Conservation (phyloP, 2,113 vertebrate species). For the Apodemus sylvaticus region DNA sequence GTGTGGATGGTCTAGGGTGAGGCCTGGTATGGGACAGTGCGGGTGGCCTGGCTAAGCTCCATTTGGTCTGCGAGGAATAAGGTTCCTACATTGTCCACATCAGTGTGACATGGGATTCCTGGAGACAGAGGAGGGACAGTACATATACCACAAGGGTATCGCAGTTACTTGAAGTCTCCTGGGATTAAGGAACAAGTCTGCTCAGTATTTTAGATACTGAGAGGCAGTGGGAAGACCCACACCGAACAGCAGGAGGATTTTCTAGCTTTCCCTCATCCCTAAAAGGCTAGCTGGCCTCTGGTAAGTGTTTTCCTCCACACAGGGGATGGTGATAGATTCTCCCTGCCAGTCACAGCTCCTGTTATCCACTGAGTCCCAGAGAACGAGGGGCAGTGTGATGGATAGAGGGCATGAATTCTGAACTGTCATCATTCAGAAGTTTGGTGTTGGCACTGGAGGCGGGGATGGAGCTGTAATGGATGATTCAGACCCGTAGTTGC, state of each 20-base stretch:
- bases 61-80: not conserved
- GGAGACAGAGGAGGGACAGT: not conserved
- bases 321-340: constrained; percentile 74
- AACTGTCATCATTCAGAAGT: constrained; percentile 33
- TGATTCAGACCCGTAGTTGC: not conserved
- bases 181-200: not conserved
- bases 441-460: not conserved
- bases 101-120: not conserved
- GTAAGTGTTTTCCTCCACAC: constrained; percentile 60
- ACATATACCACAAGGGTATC: not conserved
- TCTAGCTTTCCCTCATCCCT: not conserved
- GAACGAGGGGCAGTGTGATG: constrained; percentile 54
- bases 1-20: not conserved
- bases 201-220: not conserved
- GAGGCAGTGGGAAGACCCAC: not conserved
- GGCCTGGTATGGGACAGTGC: not conserved
- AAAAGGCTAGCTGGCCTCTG: not conserved
- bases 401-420: constrained; percentile 74
- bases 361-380: constrained; percentile 67
- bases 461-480: constrained; percentile 45
- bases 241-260: not conserved
- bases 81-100: rapidly evolving
- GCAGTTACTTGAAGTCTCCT: not conserved
- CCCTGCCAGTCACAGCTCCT: constrained; percentile 60
- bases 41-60: too few species aligned